These are phyloP conservation scores for Lepeophtheirus nordmannii DNA, from an alignment of 2,888 invertebrate genomes.

Conservation along the genomic window DNA sequence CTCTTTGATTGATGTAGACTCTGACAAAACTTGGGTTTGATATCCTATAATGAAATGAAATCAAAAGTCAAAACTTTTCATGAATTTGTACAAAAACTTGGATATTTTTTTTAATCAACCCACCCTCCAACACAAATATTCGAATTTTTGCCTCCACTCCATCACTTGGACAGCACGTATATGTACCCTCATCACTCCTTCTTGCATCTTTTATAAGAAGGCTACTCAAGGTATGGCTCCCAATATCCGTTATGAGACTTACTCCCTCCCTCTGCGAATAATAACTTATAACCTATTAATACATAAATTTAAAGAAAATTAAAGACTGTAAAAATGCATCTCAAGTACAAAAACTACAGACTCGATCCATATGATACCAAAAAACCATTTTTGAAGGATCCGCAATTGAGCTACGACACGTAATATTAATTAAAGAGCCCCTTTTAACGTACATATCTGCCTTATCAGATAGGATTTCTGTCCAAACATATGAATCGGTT, in stretches of 20 bases:
- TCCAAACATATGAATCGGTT: neutral
- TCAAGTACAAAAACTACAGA: neutral
- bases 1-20: too few relatives aligned
- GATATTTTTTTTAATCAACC: neutral
- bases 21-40: too few relatives aligned
- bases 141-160: constrained; percentile 3
- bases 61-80: too few relatives aligned
- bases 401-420: neutral
- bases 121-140: neutral
- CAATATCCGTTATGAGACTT: neutral
- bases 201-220: neutral
- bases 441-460: neutral
- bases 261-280: neutral
- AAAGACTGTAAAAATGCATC: neutral
- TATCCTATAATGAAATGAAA: too few relatives aligned
- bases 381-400: neutral
- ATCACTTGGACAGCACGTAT: constrained; percentile 2
- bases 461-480: neutral
- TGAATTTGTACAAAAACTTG: too few relatives aligned
- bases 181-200: neutral
- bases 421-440: neutral
- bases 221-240: neutral
- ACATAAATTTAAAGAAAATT: neutral
- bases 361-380: neutral
- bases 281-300: neutral